A percentile compares a stretch with the other conserved stretches of the same genome.
Evolutionary conservation across 92 coral and sea anemone genomes (phyloP).

Genomic region (Epizoanthus scotinus): DNA sequence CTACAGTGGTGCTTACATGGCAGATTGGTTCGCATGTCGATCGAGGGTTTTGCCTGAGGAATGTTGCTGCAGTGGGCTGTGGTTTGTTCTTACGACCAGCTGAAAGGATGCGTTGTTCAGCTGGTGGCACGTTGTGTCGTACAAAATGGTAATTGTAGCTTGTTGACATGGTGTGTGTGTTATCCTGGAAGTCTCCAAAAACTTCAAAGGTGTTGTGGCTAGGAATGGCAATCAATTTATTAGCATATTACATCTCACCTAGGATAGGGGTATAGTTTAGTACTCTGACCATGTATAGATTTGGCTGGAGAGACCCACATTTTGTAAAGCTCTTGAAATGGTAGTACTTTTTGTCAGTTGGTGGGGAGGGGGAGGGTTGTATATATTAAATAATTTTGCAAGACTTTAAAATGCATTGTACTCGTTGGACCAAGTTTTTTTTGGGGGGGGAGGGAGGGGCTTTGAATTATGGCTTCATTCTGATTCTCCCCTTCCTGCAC

Average conservation of each 20-base stretch:
- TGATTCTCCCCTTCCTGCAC: too few relatives aligned
- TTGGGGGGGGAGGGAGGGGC: too few relatives aligned
- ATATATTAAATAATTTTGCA: too few relatives aligned
- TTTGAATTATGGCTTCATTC: too few relatives aligned
- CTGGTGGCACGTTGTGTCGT: constrained; percentile 76
- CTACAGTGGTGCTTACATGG: constrained; percentile 69
- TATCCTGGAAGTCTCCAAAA: constrained; percentile 69
- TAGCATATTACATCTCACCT: neutral
- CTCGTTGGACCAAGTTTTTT: too few relatives aligned
- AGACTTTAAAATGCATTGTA: too few relatives aligned
- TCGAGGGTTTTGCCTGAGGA: constrained; percentile 88
- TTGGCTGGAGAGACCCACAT: too few relatives aligned
- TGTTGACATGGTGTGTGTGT: constrained; percentile 47
- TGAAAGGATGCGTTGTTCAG: constrained; percentile 63
- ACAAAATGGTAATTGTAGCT: constrained; percentile 79
- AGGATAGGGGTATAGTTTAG: too few relatives aligned
- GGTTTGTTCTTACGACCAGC: constrained; percentile 92
- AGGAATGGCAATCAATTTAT: constrained; percentile 20
- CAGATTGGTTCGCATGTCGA: constrained; percentile 94
- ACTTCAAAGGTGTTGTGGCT: constrained; percentile 86
- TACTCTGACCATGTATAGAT: too few relatives aligned
- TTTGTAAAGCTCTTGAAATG: too few relatives aligned
- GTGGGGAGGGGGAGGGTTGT: too few relatives aligned
- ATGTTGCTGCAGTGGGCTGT: constrained; percentile 88
- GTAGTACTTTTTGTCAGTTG: too few relatives aligned